Evolutionary conservation across 37 sponge, comb jelly and placozoan genomes (phyloP).

Genomic region (Theonella swinhoei): DNA sequence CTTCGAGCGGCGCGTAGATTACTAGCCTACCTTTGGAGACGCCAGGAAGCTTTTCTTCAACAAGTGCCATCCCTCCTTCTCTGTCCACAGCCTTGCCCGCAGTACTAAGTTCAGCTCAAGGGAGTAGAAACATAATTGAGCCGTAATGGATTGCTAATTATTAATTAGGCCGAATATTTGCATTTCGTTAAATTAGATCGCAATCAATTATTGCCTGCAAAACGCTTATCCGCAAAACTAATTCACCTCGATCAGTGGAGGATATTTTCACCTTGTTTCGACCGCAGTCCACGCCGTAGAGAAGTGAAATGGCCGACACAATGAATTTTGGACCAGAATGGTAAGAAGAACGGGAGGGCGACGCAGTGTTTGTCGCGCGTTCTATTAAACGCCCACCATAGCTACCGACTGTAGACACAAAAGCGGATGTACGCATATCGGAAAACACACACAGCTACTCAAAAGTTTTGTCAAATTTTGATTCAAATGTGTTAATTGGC

Average conservation of each 20-base stretch:
- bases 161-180: too few species aligned
- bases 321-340: slow-evolving; percentile 67
- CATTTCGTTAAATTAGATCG: neutral
- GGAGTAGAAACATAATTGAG: too few species aligned
- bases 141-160: too few species aligned
- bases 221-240: neutral
- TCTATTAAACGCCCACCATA: neutral
- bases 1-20: too few species aligned
- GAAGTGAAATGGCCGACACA: slow-evolving; percentile 43
- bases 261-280: neutral
- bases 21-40: slow-evolving; percentile 42
- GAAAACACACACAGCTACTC: too few species aligned
- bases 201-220: neutral
- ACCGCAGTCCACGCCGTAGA: neutral
- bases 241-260: neutral
- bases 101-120: too few species aligned
- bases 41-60: slow-evolving; percentile 63
- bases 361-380: neutral
- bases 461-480: too few species aligned
- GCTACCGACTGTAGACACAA: neutral
- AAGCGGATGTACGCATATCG: too few species aligned
- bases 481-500: too few species aligned
- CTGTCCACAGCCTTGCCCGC: neutral
- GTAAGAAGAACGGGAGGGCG: slow-evolving; percentile 13
- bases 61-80: slow-evolving; percentile 45